These are phyloP conservation scores for Caenorhabditis imperialis DNA, from an alignment of 2,888 invertebrate genomes.

Conservation along the genomic window DNA sequence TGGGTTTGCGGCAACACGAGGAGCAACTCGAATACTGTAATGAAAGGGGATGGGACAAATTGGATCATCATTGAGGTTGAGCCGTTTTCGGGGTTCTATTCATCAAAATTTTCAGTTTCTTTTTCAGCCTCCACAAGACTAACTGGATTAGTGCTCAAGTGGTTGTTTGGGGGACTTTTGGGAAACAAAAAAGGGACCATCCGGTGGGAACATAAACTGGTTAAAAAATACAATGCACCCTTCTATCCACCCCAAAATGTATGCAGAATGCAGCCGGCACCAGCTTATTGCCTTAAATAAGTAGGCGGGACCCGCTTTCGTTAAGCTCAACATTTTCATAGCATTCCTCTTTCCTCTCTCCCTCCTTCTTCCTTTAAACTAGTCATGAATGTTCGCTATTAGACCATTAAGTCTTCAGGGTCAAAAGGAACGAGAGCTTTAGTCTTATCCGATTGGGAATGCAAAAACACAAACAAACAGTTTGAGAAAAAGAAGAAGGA, in stretches of 20 bases:
- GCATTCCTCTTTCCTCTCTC: slow-evolving; percentile 22
- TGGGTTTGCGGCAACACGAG: slow-evolving; percentile 40
- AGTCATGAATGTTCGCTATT: slow-evolving; percentile 42
- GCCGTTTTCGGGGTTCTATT: slow-evolving; percentile 9
- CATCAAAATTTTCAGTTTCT: slow-evolving; percentile 4
- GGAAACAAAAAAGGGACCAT: slow-evolving; percentile 25
- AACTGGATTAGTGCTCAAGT: slow-evolving; percentile 47
- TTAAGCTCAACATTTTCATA: slow-evolving; percentile 49
- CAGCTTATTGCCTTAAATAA: slow-evolving; percentile 48
- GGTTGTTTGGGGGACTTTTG: slow-evolving; percentile 1
- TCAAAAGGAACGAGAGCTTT: slow-evolving; percentile 7
- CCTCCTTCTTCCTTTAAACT: slow-evolving; percentile 8
- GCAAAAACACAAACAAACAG: background rate
- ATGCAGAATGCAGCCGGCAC: too few relatives aligned
- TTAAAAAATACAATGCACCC: slow-evolving; percentile 38
- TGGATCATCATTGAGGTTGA: slow-evolving; percentile 4
- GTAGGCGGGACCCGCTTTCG: slow-evolving; percentile 47
- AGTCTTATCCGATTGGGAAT: slow-evolving; percentile 22
- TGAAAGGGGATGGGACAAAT: background rate
- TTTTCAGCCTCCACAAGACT: slow-evolving; percentile 13
- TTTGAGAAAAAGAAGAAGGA: background rate
- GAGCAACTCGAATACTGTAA: slow-evolving; percentile 56
- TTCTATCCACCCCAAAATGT: too few relatives aligned
- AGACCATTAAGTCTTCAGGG: slow-evolving; percentile 52
- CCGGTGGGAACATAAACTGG: slow-evolving; percentile 31